phyloP scores from a whole-genome alignment of 2,888 invertebrate species.

The Dasysyrphus albostriatus region DNA sequence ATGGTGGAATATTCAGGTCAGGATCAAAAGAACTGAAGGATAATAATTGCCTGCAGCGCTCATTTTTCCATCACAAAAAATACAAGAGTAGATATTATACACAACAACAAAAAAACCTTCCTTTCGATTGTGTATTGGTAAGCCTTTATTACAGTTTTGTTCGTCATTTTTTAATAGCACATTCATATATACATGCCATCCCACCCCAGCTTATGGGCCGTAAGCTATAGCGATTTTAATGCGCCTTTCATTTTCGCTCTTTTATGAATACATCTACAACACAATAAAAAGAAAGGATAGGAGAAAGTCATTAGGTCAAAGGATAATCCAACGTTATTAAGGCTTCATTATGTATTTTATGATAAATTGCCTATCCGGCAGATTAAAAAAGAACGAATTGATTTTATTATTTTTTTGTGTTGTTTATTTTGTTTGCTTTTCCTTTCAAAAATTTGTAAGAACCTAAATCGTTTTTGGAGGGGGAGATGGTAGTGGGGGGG shows the following conservation, averaged over 20 bases:
- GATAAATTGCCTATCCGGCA: slow-evolving; percentile 46
- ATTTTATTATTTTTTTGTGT: slow-evolving; percentile 4
- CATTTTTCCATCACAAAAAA: slow-evolving; percentile 1
- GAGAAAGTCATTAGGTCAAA: slow-evolving; percentile 53
- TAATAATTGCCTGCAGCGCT: slow-evolving; percentile 60
- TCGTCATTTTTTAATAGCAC: slow-evolving; percentile 62
- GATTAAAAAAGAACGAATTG: slow-evolving; percentile 28
- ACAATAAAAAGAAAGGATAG: slow-evolving; percentile 1
- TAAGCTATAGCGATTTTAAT: slow-evolving; percentile 12
- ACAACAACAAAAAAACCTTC: not conserved
- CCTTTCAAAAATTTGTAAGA: not conserved
- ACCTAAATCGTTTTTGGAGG: not conserved
- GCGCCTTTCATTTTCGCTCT: slow-evolving; percentile 4
- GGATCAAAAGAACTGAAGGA: slow-evolving; percentile 67
- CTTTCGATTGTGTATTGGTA: slow-evolving; percentile 49
- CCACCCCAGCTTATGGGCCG: too few relatives aligned
- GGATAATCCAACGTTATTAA: slow-evolving; percentile 68
- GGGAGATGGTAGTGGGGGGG: too few relatives aligned
- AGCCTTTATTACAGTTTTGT: slow-evolving; percentile 64
- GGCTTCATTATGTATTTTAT: slow-evolving; percentile 42
- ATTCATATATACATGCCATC: not conserved
- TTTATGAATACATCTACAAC: slow-evolving; percentile 5
- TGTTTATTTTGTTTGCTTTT: not conserved
- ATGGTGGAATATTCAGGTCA: slow-evolving; percentile 52
- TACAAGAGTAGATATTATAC: not conserved